Base-by-base conservation (phyloP, 2,797 vertebrate genomes). In the Eulemur coronatus region DNA sequence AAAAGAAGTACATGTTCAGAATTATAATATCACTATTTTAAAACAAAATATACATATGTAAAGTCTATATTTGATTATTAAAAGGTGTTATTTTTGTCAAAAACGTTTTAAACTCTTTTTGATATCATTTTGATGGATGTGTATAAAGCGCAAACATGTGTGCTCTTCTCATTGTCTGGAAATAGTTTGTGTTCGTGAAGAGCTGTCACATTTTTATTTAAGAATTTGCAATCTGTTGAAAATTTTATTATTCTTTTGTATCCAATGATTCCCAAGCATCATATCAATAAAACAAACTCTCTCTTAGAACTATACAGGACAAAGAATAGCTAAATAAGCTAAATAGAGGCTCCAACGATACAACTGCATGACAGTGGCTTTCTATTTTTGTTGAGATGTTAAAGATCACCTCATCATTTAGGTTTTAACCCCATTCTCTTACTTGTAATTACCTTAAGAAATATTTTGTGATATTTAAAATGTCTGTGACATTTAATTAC, bases 21-120 rank as follows among this genome's bases (percentile, higher is more conserved):
- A 92, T 73, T 82, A 76, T 22, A 95, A 59, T 76, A 20, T 7
- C 18, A 92, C 26, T 59, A 72, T 86, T 63, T 85, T 80, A 43
- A 96, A 87, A 75, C 87, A 35, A 84, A 92, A 84, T 20, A 4
- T 33, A 92, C 8, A 79, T 22, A 67, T 72, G 72, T 92, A 69
- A 59, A 96, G 22, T 48, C 22, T 80, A 89, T 69, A 94, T 89
- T 89, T 90, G 28, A 87, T 41, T 72, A 52, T 67, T 79, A 75
- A 91, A 67, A 89, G 20, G 30, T 85, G 12, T 92, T 87, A 86
- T 50, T 92, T 93, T 93, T 89, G 50, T 86, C 50, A 93, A 79
- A 69, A 84, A 14, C n/a, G 81, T 28, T 50, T 88, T 67, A 79
- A 90, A 28, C 14, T 70, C 17, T 61, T 93, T 95, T 96, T 75